Percentiles rank a stretch among this genome's conserved stretches.
Evolutionary conservation across 1,140 invertebrate species (phyloP).

Genomic region (Trachelipus rathkii): DNA sequence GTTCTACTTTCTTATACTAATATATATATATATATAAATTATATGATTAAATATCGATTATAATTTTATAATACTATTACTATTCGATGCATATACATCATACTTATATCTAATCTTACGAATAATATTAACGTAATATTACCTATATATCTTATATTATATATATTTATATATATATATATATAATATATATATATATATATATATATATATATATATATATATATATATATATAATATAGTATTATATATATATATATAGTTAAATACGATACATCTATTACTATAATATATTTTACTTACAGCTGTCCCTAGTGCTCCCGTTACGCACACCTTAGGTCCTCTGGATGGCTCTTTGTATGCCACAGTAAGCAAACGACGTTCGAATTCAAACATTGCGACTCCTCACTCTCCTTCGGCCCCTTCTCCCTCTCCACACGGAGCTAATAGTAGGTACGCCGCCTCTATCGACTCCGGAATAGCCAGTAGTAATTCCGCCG

Average conservation of each 20-base stretch:
- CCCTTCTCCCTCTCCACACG: slow-evolving; percentile 40
- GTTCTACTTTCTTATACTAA: too few relatives aligned
- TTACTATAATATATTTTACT: neutral
- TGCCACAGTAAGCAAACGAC: slow-evolving; percentile 66
- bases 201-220: slow-evolving; percentile 7
- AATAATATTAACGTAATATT: too few relatives aligned
- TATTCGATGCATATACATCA: too few relatives aligned
- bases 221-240: neutral
- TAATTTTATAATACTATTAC: too few relatives aligned
- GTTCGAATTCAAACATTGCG: slow-evolving; percentile 3
- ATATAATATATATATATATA: neutral
- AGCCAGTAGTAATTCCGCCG: slow-evolving; percentile 51
- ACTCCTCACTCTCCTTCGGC: slow-evolving; percentile 37
- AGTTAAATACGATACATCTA: neutral
- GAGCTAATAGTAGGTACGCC: slow-evolving; percentile 60
- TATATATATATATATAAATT: too few relatives aligned
- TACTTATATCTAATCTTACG: too few relatives aligned
- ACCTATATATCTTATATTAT: too few relatives aligned
- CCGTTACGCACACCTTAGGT: slow-evolving; percentile 62
- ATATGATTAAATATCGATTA: too few relatives aligned
- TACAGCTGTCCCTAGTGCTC: slow-evolving; percentile 7
- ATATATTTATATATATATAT: neutral
- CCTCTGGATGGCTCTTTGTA: slow-evolving; percentile 84
- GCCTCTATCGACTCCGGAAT: slow-evolving; percentile 81
- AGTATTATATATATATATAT: neutral